Evolutionary conservation across 1,140 invertebrate genomes (phyloP), one percentile per base, ranked within the genome.

Genomic region (Eueides isabella): DNA sequence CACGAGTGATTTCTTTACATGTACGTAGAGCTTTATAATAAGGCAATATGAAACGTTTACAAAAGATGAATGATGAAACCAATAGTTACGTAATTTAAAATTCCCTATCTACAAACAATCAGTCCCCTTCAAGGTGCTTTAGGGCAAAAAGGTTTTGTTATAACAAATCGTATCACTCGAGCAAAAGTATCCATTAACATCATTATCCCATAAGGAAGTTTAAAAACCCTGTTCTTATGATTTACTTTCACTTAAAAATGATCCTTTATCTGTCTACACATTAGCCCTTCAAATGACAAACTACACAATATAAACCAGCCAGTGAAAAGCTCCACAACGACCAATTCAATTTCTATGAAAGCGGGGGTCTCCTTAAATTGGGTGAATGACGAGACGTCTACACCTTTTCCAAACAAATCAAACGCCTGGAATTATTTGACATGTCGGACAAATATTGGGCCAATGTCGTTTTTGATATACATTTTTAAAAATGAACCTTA

Each of bases 321-420:
- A 77, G 63, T 69, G 29, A 48, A 72, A 71, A 35, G 61, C 35
- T 72, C 64, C 61, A 19, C 28, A n/a, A 48, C 14, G 38, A 61
- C 16, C 19, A 16, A 75, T 78, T 72, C 44, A 66, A 62, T 71
- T 65, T 65, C 12, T 67, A 61, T 19, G 67, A 16, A 38, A n/a
- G 31, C 14, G 28, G 23, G 35, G 80, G 26, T 80, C 75, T 76
- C 44, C 38, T 55, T 75, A 78, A 62, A 63, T 26, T 80, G 83
- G 83, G 67, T 63, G 74, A 64, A 35, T 55, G 74, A 69, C 76
- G 78, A 67, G 73, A 80, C 73, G 77, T 80, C 80, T 84, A 78
- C 82, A 83, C 83, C 82, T 85, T 86, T 74, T 79, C 77, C 81
- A 85, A 85, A 87, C 80, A 85, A 84, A 85, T 87, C 84, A 83